Conservation (phyloP, 2,797 vertebrate species). For the Melanotaenia nigrans region DNA sequence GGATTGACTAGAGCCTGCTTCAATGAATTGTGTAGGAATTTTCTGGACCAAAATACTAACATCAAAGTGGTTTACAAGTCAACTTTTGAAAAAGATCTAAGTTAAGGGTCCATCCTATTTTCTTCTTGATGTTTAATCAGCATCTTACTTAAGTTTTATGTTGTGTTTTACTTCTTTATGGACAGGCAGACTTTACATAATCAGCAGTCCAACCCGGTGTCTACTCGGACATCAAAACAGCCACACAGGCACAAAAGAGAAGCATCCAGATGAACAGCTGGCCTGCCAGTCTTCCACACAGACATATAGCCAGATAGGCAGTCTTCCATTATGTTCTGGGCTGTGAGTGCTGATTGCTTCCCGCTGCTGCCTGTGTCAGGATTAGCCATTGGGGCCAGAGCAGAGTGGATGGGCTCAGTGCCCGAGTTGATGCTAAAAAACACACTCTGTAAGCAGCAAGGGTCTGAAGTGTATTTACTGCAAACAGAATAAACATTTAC, state of each 20-base stretch:
- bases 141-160: conserved; percentile 4
- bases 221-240: conserved; percentile 44
- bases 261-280: conserved; percentile 43
- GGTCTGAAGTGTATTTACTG: conserved; percentile 54
- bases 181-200: background rate
- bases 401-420: conserved; percentile 60
- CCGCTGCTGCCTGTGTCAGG: conserved; percentile 57
- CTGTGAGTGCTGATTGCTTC: conserved; percentile 62
- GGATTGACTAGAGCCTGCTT: too few species aligned
- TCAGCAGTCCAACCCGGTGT: conserved; percentile 17
- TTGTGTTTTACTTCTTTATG: conserved; percentile 4
- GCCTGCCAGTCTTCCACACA: conserved; percentile 54
- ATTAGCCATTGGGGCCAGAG: conserved; percentile 67
- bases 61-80: too few species aligned
- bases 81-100: background rate
- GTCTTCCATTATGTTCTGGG: conserved; percentile 61
- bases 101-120: background rate
- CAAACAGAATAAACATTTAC: conserved; percentile 55
- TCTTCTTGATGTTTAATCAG: conserved; percentile 1
- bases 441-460: conserved; percentile 50
- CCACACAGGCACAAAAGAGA: conserved; percentile 41
- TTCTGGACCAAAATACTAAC: too few species aligned
- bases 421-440: conserved; percentile 60
- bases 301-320: conserved; percentile 52
- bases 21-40: too few species aligned